A percentile compares a stretch with the other conserved stretches of the same genome.
Evolutionary conservation across 2,797 vertebrate genomes (phyloP).

Genomic region (Xiphorhynchus erythropygius): DNA sequence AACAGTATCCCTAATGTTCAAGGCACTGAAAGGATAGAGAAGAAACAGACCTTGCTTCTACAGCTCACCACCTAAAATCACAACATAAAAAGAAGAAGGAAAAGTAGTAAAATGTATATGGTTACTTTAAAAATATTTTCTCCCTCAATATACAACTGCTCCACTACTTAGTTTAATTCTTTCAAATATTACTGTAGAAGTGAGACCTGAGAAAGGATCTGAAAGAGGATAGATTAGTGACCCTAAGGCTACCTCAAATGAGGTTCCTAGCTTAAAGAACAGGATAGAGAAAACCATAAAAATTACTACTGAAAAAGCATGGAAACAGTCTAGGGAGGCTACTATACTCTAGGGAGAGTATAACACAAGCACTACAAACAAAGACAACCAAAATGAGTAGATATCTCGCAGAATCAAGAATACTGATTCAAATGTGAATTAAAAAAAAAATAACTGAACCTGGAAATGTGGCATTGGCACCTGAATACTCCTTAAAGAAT

Average conservation of each 20-base stretch:
- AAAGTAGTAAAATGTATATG: constrained; percentile 60
- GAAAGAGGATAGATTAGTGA: constrained; percentile 32
- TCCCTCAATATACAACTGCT: constrained; percentile 56
- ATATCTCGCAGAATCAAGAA: background rate
- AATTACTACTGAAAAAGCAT: constrained; percentile 10
- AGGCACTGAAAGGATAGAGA: constrained; percentile 42
- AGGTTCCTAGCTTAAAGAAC: constrained; percentile 3
- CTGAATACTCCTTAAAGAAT: background rate
- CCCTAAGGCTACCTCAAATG: background rate
- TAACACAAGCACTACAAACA: background rate
- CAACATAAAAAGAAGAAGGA: constrained; percentile 54
- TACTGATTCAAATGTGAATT: background rate
- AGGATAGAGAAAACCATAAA: background rate
- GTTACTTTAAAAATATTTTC: constrained; percentile 66
- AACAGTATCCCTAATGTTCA: constrained; percentile 39
- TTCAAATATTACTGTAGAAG: constrained; percentile 48
- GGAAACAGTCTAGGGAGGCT: background rate
- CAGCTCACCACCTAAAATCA: constrained; percentile 64
- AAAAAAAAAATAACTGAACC: background rate
- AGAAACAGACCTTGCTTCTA: constrained; percentile 55
- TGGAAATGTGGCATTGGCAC: background rate
- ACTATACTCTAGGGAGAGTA: background rate
- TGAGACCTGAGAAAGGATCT: constrained; percentile 24
- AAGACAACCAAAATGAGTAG: background rate
- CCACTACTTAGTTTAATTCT: constrained; percentile 48